Percentiles rank a stretch among this genome's conserved stretches.
Conservation (phyloP, 2,113 vertebrate species). For the Triplophysa siluroides region DNA sequence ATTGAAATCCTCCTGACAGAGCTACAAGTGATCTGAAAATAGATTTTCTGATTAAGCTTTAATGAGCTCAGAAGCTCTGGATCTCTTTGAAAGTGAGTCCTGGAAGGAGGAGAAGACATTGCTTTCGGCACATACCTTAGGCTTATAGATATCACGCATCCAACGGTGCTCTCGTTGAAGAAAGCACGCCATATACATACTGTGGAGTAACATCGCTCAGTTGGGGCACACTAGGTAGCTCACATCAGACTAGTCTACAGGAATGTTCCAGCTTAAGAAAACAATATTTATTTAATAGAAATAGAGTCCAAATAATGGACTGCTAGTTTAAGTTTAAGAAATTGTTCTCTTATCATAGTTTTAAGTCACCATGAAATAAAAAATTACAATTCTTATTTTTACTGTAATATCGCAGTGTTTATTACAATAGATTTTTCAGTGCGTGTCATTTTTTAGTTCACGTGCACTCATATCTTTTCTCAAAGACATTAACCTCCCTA, state of each 20-base stretch:
- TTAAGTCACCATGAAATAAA: too few species aligned
- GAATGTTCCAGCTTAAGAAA: background rate
- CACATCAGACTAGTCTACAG: background rate
- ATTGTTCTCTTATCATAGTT: too few species aligned
- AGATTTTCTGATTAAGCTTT: slow-evolving; percentile 81
- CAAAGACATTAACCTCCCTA: too few species aligned
- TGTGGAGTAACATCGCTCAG: background rate
- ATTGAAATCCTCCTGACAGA: slow-evolving; percentile 74
- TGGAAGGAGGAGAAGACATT: slow-evolving; percentile 45
- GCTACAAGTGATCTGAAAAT: slow-evolving; percentile 76
- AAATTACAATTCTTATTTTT: too few species aligned
- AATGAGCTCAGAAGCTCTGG: slow-evolving; percentile 77
- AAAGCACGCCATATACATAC: background rate
- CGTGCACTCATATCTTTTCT: too few species aligned
- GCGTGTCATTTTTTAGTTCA: too few species aligned
- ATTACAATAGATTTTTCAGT: too few species aligned
- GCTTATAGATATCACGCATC: background rate
- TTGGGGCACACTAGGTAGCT: background rate
- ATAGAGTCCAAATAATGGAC: background rate
- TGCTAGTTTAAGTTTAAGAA: background rate
- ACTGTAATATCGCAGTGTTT: too few species aligned
- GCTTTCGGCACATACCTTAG: background rate
- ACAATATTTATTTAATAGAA: background rate
- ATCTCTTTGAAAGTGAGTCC: slow-evolving; percentile 72
- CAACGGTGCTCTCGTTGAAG: background rate